Conservation (phyloP, 2,797 vertebrate genomes). For the Leptatherina wallacei region DNA sequence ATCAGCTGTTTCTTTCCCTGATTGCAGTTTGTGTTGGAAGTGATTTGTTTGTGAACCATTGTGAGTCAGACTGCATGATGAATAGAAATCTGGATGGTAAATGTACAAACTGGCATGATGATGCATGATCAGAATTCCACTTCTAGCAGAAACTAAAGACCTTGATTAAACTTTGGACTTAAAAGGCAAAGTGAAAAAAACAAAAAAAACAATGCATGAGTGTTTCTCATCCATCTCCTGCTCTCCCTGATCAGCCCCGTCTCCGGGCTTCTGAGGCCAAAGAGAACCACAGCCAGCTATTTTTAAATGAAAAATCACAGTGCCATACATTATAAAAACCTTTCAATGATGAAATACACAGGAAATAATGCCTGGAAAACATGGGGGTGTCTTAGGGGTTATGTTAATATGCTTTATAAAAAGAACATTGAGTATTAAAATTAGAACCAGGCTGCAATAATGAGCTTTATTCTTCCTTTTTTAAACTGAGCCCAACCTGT, state of each 20-base stretch:
- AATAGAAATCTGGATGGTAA: slow-evolving; percentile 50
- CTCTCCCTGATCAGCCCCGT: slow-evolving; percentile 48
- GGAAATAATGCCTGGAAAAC: slow-evolving; percentile 31
- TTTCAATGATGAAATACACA: slow-evolving; percentile 17
- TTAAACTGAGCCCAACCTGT: slow-evolving; percentile 22
- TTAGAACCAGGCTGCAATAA: slow-evolving; percentile 59
- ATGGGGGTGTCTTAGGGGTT: slow-evolving; percentile 15
- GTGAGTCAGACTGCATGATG: slow-evolving; percentile 53
- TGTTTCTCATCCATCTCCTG: slow-evolving; percentile 39
- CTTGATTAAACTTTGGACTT: slow-evolving; percentile 47
- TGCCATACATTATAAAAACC: slow-evolving; percentile 49
- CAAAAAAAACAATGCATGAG: slow-evolving; percentile 8
- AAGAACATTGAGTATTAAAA: slow-evolving; percentile 49
- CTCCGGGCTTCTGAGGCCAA: slow-evolving; percentile 32
- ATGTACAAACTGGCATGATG: slow-evolving; percentile 53
- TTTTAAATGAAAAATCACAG: slow-evolving; percentile 40
- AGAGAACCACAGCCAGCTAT: slow-evolving; percentile 45
- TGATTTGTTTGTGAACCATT: slow-evolving; percentile 46
- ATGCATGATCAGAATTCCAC: slow-evolving; percentile 49
- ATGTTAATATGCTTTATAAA: slow-evolving; percentile 37
- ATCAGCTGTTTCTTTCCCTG: slow-evolving; percentile 57
- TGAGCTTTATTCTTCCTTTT: background rate
- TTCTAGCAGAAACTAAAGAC: slow-evolving; percentile 42
- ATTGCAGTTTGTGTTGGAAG: slow-evolving; percentile 74
- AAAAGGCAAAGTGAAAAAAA: slow-evolving; percentile 33